Evolutionary conservation across 2,113 vertebrate species (phyloP).

Genomic region (Elanoides forficatus): DNA sequence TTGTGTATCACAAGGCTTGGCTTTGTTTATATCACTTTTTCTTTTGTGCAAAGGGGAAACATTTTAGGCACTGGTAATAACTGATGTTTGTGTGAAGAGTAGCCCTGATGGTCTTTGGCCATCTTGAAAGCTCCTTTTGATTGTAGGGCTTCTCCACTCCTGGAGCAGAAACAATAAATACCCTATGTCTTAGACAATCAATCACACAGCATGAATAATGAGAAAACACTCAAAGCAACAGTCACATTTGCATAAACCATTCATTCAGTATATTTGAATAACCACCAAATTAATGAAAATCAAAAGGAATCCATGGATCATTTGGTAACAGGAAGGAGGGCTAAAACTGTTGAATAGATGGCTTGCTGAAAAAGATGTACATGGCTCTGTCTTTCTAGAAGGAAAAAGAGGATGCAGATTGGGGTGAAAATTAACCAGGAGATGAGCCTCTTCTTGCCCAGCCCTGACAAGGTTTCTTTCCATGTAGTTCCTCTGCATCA

Average conservation of each 20-base stretch:
- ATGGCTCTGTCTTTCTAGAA: not conserved
- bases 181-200: not conserved
- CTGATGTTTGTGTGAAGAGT: not conserved
- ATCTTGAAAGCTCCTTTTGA: not conserved
- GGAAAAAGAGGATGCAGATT: not conserved
- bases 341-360: not conserved
- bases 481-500: not conserved
- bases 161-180: slow-evolving; percentile 29
- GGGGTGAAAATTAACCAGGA: not conserved
- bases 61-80: not conserved
- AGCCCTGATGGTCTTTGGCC: not conserved
- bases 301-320: slow-evolving; percentile 25
- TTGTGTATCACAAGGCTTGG: not conserved
- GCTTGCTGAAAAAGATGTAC: not conserved
- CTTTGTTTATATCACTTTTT: not conserved
- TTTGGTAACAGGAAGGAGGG: slow-evolving; percentile 13
- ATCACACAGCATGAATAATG: slow-evolving; percentile 39
- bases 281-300: slow-evolving; percentile 40
- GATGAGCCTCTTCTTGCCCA: not conserved
- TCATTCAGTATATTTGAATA: slow-evolving; percentile 24
- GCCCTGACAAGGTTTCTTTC: not conserved
- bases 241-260: slow-evolving; percentile 54
- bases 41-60: not conserved
- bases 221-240: slow-evolving; percentile 27
- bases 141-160: not conserved